Evolutionary conservation across 64 coral and sea anemone genomes (phyloP).

Genomic region (Actinia equina): DNA sequence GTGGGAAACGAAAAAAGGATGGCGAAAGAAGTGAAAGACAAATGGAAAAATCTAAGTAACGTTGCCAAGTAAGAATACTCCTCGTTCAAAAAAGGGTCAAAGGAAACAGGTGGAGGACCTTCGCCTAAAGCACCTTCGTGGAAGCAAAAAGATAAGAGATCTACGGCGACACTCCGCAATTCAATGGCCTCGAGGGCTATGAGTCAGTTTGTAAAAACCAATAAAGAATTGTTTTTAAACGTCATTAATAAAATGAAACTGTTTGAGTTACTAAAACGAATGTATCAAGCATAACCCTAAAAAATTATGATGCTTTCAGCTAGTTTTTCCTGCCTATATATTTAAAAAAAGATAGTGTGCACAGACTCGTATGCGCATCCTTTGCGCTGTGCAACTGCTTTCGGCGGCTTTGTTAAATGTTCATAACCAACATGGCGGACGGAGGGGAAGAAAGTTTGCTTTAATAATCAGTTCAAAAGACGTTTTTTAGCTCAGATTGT

Average conservation of each 20-base stretch:
- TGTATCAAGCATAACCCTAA: too few relatives aligned
- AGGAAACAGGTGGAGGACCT: not conserved
- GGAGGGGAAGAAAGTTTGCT: not conserved
- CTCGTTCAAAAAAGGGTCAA: not conserved
- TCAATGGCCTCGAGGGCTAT: constrained; percentile 5
- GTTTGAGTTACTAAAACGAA: not conserved
- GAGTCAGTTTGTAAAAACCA: not conserved
- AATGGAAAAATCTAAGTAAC: constrained; percentile 25
- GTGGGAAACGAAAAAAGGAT: constrained; percentile 12
- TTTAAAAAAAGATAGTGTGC: too few relatives aligned
- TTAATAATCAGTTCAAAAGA: not conserved
- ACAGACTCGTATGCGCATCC: too few relatives aligned
- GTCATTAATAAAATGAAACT: not conserved
- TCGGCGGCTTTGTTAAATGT: not conserved
- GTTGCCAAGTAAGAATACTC: constrained; percentile 5
- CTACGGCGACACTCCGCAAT: constrained; percentile 7
- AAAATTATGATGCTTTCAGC: too few relatives aligned
- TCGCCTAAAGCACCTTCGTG: not conserved
- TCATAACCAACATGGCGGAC: not conserved
- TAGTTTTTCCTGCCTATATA: too few relatives aligned
- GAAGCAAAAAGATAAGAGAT: constrained; percentile 8
- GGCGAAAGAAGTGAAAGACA: not conserved
- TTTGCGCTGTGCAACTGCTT: not conserved
- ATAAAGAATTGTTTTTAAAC: not conserved
- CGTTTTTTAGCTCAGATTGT: not conserved